Base-by-base conservation (phyloP, 1,140 invertebrate species). In the Leptonema lineaticorne region DNA sequence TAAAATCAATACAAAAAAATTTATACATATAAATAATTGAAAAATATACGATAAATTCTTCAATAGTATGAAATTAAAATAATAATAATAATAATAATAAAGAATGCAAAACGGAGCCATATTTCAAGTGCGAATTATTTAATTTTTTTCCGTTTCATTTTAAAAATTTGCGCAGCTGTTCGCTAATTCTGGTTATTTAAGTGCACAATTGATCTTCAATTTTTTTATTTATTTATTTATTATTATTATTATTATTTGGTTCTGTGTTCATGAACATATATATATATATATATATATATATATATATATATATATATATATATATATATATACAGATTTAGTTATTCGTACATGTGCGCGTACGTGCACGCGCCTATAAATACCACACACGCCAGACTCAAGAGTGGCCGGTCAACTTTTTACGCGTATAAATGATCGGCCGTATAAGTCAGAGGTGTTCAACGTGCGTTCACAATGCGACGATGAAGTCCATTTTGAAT, bases 351-450 rank as follows among this genome's bases (percentile, higher is more conserved):
- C 11, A 45, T 45, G 16, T n/a, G 37, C 37, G 18, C n/a, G n/a
- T n/a, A n/a, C n/a, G n/a, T n/a, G n/a, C n/a, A n/a, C n/a, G n/a
- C n/a, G n/a, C n/a, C n/a, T n/a, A n/a, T n/a, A n/a, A n/a, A n/a
- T n/a, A n/a, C n/a, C n/a, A 22, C 26, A 59, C 33, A 30, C 57
- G 57, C 28, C 59, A 33, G 26, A 62, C 45, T 27, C 30, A 37
- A 62, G 59, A 45, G 59, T 62, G 59, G 45, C 59, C 59, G 59
- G 30, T 62, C 59, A 37, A 24, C 30, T 62, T 62, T 62, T 60
- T 37, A 16, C 33, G 7, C 6, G 14, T n/a, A 60, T 24, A 24
- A 14, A 62, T 24, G 37, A 59, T 20, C 57, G 57, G 57, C 33
- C 57, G 57, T 59, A 28, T n/a, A 28, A 24, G 6, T 14, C 59